Evolutionary conservation across 1,140 invertebrate genomes (phyloP), one percentile per base, ranked within the genome.

Genomic region (Andricus grossulariae): DNA sequence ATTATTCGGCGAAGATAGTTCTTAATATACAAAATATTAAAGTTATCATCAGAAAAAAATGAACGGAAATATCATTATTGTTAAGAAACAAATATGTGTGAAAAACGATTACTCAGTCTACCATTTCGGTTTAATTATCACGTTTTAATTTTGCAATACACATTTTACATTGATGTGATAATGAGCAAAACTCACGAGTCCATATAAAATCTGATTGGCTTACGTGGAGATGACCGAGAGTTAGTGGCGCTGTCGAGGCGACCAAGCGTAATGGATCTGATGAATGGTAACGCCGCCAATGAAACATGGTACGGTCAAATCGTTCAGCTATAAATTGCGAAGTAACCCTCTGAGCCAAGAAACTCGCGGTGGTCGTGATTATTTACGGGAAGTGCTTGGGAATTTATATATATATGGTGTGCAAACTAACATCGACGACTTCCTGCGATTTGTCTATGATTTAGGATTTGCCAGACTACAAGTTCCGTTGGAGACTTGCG

Each of bases 271-370:
- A 82, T 75, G 77, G 49, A 82, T 82, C 79, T 82, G 79, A 86
- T 86, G 81, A 82, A 86, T 84, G 85, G 83, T 87, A 88, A 87
- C 86, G 83, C 83, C 72, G 74, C 76, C 80, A 83, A 88, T 88
- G 87, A 88, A 85, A 84, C 87, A 88, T 88, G 81, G 87, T 85
- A 84, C 82, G 85, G 84, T 84, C 87, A 84, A 84, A 86, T 85
- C 83, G 83, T 82, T 70, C 81, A 76, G 72, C 81, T 79, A 86
- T 88, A 87, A 88, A 88, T 88, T 85, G 78, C 76, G 82, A 82
- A 86, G 85, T 85, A 86, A 88, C 81, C 76, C 74, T 70, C 72
- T 72, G 79, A 84, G 83, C 85, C 83, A 88, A 87, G 84, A 86
- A 86, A 85, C 82, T 83, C 79, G 79, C 81, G 75, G 71, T 76